Evolutionary conservation across 2,888 invertebrate genomes (phyloP).

Genomic region (Brachyopa scutellaris): DNA sequence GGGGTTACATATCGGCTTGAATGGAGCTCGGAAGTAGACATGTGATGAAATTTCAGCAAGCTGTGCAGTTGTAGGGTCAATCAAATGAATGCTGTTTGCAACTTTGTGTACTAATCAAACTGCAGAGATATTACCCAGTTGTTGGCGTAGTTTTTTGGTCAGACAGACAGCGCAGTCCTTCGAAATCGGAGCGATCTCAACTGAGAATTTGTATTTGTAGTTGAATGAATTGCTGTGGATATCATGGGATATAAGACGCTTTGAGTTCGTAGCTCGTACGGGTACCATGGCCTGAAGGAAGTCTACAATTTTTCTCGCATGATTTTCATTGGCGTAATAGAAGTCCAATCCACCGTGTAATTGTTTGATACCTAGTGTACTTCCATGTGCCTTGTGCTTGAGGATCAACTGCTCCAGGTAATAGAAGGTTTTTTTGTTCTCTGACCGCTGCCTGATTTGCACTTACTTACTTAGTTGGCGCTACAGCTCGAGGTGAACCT

Average conservation of each 20-base stretch:
- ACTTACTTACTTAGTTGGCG: no score
- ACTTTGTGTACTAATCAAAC: slow-evolving; percentile 94
- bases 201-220: slow-evolving; percentile 96
- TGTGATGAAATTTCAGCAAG: slow-evolving; percentile 92
- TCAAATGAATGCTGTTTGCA: slow-evolving; percentile 94
- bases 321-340: slow-evolving; percentile 93
- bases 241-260: slow-evolving; percentile 98
- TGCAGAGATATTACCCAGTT: slow-evolving; percentile 93
- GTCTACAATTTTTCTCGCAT: slow-evolving; percentile 97
- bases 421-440: slow-evolving; percentile 98
- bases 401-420: slow-evolving; percentile 98
- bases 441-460: slow-evolving; percentile 92
- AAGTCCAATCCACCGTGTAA: slow-evolving; percentile 96
- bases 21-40: slow-evolving; percentile 93
- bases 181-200: slow-evolving; percentile 98
- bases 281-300: slow-evolving; percentile 95
- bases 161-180: slow-evolving; percentile 97
- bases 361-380: slow-evolving; percentile 94
- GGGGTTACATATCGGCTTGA: slow-evolving; percentile 93
- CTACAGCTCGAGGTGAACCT: no score
- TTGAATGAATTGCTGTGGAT: slow-evolving; percentile 98
- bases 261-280: slow-evolving; percentile 93
- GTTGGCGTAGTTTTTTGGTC: slow-evolving; percentile 91
- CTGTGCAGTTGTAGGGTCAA: slow-evolving; percentile 94
- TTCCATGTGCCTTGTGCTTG: slow-evolving; percentile 96